Evolutionary conservation across 2,888 invertebrate species (phyloP).

Genomic region (Heteropelma amictum): DNA sequence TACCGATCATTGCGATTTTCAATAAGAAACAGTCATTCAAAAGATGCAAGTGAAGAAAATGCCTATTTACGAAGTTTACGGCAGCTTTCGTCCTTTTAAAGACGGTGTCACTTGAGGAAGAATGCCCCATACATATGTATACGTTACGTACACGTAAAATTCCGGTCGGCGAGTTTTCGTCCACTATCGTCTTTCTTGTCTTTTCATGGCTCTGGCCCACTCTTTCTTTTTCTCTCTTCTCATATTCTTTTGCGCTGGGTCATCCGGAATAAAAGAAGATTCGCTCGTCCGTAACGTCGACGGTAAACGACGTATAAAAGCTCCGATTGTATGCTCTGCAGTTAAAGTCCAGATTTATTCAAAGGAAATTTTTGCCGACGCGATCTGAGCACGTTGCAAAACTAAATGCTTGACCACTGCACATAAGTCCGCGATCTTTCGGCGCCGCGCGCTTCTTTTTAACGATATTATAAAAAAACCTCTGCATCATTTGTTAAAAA

Average conservation of each 20-base stretch:
- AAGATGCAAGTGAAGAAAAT: too few species aligned
- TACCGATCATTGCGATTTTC: too few species aligned
- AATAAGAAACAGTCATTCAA: too few species aligned
- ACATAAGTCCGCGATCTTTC: not conserved
- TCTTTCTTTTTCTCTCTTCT: conserved; percentile 20
- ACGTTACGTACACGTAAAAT: conserved; percentile 32
- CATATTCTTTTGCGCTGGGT: conserved; percentile 52
- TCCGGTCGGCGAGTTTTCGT: conserved; percentile 26
- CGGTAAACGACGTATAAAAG: conserved; percentile 68
- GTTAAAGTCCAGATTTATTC: conserved; percentile 61
- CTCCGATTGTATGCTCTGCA: conserved; percentile 63
- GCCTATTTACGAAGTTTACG: too few species aligned
- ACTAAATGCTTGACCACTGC: conserved; percentile 32
- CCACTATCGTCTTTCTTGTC: conserved; percentile 54
- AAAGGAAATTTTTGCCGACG: conserved; percentile 39
- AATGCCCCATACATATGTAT: not conserved
- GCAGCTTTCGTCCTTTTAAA: not conserved
- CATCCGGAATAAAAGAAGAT: conserved; percentile 66
- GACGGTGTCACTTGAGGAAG: not conserved
- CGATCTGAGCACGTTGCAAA: conserved; percentile 20
- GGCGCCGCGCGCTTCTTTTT: conserved; percentile 6
- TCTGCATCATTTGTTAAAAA: not conserved
- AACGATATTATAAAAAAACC: not conserved
- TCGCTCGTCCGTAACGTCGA: conserved; percentile 64
- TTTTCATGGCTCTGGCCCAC: conserved; percentile 25